Evolutionary conservation across 2,113 vertebrate species (phyloP).

Genomic region (Chaetops frenatus): DNA sequence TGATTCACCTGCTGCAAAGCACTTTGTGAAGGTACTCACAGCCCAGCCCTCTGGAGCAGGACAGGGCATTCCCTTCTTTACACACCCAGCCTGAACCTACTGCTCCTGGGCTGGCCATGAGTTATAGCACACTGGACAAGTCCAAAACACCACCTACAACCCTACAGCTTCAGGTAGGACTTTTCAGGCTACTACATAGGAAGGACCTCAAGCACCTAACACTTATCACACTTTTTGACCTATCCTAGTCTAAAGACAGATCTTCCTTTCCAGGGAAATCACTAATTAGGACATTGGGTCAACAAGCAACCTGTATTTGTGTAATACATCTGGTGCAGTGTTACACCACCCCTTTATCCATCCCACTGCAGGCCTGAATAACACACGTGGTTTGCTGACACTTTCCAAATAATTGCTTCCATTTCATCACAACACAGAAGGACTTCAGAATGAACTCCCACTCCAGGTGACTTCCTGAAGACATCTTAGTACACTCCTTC

Average conservation of each 20-base stretch:
- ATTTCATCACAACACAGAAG: background rate
- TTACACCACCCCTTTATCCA: background rate
- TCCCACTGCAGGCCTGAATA: background rate
- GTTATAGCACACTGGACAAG: background rate
- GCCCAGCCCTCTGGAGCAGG: background rate
- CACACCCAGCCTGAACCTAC: background rate
- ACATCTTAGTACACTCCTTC: background rate
- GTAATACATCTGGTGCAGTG: fast-evolving
- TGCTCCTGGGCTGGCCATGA: background rate
- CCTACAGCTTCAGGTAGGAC: background rate
- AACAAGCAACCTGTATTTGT: background rate
- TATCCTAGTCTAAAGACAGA: background rate
- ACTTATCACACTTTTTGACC: background rate
- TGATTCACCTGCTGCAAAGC: background rate
- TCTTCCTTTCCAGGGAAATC: background rate
- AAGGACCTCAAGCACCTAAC: background rate
- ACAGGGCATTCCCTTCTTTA: background rate
- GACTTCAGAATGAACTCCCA: background rate
- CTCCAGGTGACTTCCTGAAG: background rate
- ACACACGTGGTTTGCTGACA: background rate
- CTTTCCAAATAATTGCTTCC: background rate
- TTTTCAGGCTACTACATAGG: background rate
- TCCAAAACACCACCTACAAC: background rate
- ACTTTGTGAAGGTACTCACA: background rate
- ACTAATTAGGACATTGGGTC: background rate